Evolutionary conservation across 2,113 vertebrate species (phyloP).

Genomic region (Nibea coibor): DNA sequence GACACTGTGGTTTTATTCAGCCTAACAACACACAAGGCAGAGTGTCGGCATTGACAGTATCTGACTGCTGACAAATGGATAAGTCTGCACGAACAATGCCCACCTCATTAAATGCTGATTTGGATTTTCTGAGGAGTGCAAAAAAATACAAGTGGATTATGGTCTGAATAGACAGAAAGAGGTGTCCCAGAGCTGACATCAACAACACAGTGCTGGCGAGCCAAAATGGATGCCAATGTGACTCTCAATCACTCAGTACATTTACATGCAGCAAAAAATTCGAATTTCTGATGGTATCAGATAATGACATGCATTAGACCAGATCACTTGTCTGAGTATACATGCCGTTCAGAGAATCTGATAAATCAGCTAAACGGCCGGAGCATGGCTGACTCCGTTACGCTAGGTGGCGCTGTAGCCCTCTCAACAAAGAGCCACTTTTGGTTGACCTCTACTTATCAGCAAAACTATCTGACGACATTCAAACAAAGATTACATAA

Average conservation of each 20-base stretch:
- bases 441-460: too few relatives aligned
- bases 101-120: slow-evolving; percentile 18
- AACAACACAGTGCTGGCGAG: slow-evolving; percentile 28
- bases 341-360: too few relatives aligned
- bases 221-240: slow-evolving; percentile 19
- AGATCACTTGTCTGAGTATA: too few relatives aligned
- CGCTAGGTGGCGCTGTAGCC: too few relatives aligned
- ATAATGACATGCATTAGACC: too few relatives aligned
- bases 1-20: neutral
- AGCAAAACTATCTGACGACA: too few relatives aligned
- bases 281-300: too few relatives aligned
- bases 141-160: slow-evolving; percentile 43
- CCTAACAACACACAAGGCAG: neutral
- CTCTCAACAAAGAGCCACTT: too few relatives aligned
- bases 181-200: slow-evolving; percentile 17
- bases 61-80: slow-evolving; percentile 36
- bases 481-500: too few relatives aligned
- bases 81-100: slow-evolving; percentile 24
- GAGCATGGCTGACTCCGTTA: too few relatives aligned
- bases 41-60: slow-evolving; percentile 12
- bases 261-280: too few relatives aligned
- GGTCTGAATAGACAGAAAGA: slow-evolving; percentile 35
- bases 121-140: slow-evolving; percentile 25
- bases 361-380: too few relatives aligned
- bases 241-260: neutral